These are phyloP conservation scores for Cecropterus lyciades DNA, from an alignment of 1,140 invertebrate genomes.

Conservation along the genomic window DNA sequence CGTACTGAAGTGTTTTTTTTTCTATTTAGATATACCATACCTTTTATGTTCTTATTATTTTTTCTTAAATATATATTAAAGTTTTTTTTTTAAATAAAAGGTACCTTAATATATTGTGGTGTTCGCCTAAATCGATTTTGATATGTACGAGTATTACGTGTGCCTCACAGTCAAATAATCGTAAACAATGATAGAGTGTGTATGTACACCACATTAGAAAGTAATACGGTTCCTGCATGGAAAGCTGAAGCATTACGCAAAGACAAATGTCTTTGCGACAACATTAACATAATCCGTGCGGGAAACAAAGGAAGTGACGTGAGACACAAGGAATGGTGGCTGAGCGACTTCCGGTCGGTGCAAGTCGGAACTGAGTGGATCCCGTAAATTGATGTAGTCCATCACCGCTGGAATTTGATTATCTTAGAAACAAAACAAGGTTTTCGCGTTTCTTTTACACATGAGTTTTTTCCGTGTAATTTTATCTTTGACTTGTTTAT, in stretches of 20 bases:
- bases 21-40: no score
- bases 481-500: conserved; percentile 10
- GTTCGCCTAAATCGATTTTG: no score
- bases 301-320: conserved; percentile 66
- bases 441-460: conserved; percentile 24
- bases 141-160: neutral
- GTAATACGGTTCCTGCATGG: conserved; percentile 59
- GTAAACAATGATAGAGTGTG: conserved; percentile 56
- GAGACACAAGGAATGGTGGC: conserved; percentile 33
- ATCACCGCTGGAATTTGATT: conserved; percentile 31
- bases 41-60: no score
- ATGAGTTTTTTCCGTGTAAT: conserved; percentile 25
- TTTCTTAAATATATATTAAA: no score
- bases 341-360: conserved; percentile 42
- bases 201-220: conserved; percentile 56
- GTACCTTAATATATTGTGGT: no score
- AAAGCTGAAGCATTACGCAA: conserved; percentile 68
- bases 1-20: no score
- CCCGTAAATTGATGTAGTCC: conserved; percentile 34
- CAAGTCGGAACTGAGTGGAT: conserved; percentile 37
- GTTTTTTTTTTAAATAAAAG: no score
- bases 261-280: conserved; percentile 76
- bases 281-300: conserved; percentile 77
- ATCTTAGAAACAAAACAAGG: conserved; percentile 23
- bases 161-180: conserved; percentile 43